Conservation (phyloP, 2,113 vertebrate species). For the Catharus minimus region DNA sequence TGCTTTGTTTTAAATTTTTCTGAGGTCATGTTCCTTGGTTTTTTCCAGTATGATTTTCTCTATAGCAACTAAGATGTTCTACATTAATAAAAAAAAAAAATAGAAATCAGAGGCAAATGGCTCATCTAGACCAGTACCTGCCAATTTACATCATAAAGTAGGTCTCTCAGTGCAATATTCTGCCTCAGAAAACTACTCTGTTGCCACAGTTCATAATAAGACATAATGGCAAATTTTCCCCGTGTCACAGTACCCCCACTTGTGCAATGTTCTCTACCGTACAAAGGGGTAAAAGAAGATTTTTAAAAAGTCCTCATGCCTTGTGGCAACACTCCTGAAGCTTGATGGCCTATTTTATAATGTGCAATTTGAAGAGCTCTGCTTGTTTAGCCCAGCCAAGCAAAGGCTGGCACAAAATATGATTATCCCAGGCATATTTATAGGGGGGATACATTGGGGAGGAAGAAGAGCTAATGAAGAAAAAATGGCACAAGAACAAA, state of each 20-base stretch:
- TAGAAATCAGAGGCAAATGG: not conserved
- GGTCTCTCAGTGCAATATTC: not conserved
- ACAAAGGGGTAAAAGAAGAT: not conserved
- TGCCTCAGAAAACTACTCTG: not conserved
- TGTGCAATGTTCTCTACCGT: not conserved
- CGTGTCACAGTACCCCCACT: not conserved
- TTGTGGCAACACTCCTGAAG: not conserved
- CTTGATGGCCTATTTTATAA: slow-evolving; percentile 14
- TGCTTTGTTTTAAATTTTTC: not conserved
- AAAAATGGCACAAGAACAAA: not conserved
- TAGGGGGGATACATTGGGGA: not conserved
- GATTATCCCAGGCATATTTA: slow-evolving; percentile 35
- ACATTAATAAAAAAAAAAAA: not conserved
- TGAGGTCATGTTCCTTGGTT: not conserved
- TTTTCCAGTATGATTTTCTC: not conserved
- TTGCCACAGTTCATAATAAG: not conserved
- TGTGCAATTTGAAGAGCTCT: not conserved
- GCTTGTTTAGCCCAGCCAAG: slow-evolving; percentile 17
- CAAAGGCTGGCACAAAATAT: not conserved
- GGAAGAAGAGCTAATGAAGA: slow-evolving; percentile 21
- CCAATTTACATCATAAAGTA: not conserved
- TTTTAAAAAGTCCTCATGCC: not conserved
- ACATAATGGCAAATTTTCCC: not conserved
- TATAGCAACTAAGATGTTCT: not conserved
- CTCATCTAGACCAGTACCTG: not conserved